These are phyloP conservation scores for Sapajus apella DNA, from an alignment of 2,113 vertebrate genomes.

Conservation along the genomic window DNA sequence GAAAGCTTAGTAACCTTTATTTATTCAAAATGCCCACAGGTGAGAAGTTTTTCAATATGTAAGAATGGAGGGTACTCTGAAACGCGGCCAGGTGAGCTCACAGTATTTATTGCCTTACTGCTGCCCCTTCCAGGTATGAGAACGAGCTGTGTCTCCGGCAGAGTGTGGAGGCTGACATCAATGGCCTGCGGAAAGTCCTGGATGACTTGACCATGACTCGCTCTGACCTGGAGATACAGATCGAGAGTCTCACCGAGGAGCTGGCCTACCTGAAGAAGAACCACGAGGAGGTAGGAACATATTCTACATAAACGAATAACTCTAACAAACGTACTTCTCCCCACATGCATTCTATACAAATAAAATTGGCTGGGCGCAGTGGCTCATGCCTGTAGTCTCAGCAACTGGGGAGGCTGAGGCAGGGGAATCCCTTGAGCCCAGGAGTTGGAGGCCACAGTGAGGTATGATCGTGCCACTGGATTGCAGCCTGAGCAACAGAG, in stretches of 20 bases:
- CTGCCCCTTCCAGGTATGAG: constrained; percentile 75
- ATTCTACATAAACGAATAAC: accelerated
- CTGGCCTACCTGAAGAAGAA: constrained; percentile 81
- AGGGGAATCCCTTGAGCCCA: too few species aligned
- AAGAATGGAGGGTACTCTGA: not conserved
- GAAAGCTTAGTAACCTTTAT: not conserved
- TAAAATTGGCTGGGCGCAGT: too few species aligned
- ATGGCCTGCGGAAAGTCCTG: constrained; percentile 77
- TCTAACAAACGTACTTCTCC: not conserved
- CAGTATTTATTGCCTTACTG: not conserved
- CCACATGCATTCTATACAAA: not conserved
- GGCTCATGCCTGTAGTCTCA: too few species aligned
- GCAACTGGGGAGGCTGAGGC: too few species aligned
- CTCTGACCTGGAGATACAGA: constrained; percentile 75
- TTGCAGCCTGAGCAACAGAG: too few species aligned
- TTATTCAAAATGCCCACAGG: not conserved
- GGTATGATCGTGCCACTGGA: too few species aligned
- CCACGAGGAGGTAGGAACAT: constrained; percentile 78
- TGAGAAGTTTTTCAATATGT: not conserved
- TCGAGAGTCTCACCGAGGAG: constrained; percentile 70
- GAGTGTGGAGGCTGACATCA: constrained; percentile 76
- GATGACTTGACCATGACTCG: constrained; percentile 76
- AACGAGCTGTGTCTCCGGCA: constrained; percentile 76
- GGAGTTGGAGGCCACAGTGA: too few species aligned
- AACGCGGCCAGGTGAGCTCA: accelerated